These are phyloP conservation scores for Genyomyrus donnyi DNA, from an alignment of 2,113 vertebrate genomes.

Conservation along the genomic window DNA sequence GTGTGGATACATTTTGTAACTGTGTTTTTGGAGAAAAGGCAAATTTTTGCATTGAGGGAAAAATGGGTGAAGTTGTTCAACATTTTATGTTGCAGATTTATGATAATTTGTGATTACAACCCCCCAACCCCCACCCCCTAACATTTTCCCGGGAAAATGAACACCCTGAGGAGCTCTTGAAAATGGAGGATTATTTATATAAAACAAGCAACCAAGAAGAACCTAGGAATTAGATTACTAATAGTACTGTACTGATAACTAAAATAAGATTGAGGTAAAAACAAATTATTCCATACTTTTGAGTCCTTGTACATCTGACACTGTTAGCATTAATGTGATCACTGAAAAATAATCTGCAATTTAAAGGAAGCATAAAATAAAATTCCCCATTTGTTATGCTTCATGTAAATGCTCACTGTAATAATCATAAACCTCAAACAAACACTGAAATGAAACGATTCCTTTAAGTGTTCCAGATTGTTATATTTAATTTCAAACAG, in stretches of 20 bases:
- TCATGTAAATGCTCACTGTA: conserved; percentile 27
- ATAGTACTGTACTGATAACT: conserved; percentile 39
- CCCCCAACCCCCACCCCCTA: conserved; percentile 48
- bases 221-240: conserved; percentile 41
- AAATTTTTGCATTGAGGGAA: conserved; percentile 37
- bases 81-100: conserved; percentile 62
- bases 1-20: background rate
- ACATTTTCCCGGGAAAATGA: conserved; percentile 49
- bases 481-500: conserved; percentile 65
- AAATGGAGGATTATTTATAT: conserved; percentile 51
- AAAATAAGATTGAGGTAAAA: conserved; percentile 55
- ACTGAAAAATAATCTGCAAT: conserved; percentile 38
- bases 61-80: conserved; percentile 49
- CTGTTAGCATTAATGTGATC: conserved; percentile 38
- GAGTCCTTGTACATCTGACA: conserved; percentile 36
- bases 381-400: conserved; percentile 14
- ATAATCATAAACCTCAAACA: background rate
- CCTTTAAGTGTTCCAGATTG: conserved; percentile 66
- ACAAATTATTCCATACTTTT: conserved; percentile 54
- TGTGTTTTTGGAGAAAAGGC: conserved; percentile 9
- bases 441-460: conserved; percentile 51
- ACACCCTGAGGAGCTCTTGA: conserved; percentile 53
- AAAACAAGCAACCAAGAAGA: conserved; percentile 48
- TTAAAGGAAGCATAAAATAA: conserved; percentile 29
- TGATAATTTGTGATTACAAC: conserved; percentile 67